Conservation (phyloP, 2,113 vertebrate genomes). For the Chlorodrepanis virens region DNA sequence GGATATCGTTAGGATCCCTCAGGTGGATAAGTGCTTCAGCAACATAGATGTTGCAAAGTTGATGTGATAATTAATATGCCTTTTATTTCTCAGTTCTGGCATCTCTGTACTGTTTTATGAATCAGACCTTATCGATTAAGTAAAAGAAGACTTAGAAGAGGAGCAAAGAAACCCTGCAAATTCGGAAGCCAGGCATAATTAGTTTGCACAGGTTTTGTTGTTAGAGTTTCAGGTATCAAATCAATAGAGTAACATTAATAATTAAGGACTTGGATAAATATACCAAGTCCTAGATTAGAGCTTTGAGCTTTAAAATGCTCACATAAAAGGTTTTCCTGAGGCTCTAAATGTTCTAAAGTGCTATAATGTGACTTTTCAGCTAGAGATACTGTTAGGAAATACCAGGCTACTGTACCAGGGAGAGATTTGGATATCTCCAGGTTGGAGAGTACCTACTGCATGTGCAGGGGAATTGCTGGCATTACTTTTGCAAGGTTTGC, state of each 20-base stretch:
- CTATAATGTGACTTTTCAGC: constrained; percentile 57
- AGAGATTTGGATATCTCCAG: constrained; percentile 11
- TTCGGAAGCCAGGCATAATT: constrained; percentile 70
- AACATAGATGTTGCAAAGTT: neutral
- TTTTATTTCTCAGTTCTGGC: constrained; percentile 35
- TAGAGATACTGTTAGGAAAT: constrained; percentile 58
- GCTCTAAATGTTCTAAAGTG: constrained; percentile 57
- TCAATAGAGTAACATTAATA: constrained; percentile 77
- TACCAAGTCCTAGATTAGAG: constrained; percentile 74
- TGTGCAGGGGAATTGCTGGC: neutral
- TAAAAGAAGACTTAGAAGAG: constrained; percentile 49
- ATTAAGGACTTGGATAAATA: constrained; percentile 77
- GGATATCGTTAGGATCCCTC: neutral
- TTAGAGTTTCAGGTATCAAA: constrained; percentile 73
- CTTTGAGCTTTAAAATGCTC: constrained; percentile 73
- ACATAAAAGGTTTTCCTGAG: constrained; percentile 59
- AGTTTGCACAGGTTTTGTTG: constrained; percentile 75
- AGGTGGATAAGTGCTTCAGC: neutral
- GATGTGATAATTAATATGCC: constrained; percentile 2
- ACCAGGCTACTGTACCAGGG: neutral
- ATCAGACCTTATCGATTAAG: constrained; percentile 65
- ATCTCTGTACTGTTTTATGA: constrained; percentile 58
- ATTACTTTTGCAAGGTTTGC: neutral
- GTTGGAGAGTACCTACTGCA: neutral
- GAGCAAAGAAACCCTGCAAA: constrained; percentile 61